Conservation (phyloP, 2,113 vertebrate species). For the Ploceus nigricollis region DNA sequence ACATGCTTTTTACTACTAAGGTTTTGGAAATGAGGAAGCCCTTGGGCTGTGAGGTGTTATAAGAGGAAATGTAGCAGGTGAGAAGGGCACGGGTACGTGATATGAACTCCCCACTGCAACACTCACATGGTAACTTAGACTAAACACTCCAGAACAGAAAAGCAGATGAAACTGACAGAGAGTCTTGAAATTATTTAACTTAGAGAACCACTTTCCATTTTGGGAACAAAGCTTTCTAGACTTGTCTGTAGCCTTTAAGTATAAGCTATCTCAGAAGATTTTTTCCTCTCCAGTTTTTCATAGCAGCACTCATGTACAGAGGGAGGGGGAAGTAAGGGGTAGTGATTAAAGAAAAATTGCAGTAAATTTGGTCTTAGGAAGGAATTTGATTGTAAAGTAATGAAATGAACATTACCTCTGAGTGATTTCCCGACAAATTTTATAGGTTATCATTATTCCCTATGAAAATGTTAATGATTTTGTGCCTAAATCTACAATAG, state of each 20-base stretch:
- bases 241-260: not conserved
- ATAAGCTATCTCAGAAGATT: not conserved
- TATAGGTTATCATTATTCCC: not conserved
- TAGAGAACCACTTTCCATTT: not conserved
- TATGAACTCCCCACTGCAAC: not conserved
- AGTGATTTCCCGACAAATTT: not conserved
- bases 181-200: not conserved
- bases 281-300: not conserved
- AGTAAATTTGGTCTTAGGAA: not conserved
- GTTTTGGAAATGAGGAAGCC: not conserved
- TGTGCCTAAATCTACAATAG: not conserved
- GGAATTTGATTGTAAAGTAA: not conserved
- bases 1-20: not conserved
- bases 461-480: not conserved
- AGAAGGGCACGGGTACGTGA: accelerated
- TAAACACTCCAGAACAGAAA: not conserved
- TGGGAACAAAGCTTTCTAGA: not conserved
- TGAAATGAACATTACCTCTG: not conserved
- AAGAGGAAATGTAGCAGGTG: not conserved
- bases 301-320: not conserved
- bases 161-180: not conserved
- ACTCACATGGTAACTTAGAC: not conserved
- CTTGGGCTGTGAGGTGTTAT: not conserved
- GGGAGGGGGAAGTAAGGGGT: not conserved
- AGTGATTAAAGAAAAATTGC: not conserved